Conservation (phyloP, 2,113 vertebrate genomes). For the Ceuthmochares aereus region DNA sequence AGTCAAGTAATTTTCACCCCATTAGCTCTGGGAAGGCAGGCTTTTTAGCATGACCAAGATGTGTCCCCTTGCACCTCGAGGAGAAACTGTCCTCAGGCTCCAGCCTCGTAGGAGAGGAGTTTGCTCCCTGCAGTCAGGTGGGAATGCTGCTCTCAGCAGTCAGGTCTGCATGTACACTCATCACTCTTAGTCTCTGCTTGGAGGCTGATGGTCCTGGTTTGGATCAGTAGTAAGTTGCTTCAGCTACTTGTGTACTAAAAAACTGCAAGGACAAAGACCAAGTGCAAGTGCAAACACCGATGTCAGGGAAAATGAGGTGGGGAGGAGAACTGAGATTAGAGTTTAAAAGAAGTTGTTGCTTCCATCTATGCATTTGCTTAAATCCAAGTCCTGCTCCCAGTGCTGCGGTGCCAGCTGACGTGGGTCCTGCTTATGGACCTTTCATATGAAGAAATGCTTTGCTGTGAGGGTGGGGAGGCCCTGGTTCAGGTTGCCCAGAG, state of each 20-base stretch:
- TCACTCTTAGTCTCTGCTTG: background rate
- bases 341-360: background rate
- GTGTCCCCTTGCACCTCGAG: background rate
- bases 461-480: no score
- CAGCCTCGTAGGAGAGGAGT: background rate
- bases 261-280: background rate
- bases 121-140: fast-evolving
- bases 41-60: no score
- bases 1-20: no score
- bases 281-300: background rate
- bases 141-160: background rate
- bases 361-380: background rate
- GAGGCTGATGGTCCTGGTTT: background rate
- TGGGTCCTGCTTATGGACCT: background rate
- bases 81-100: background rate
- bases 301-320: background rate
- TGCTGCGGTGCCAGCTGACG: background rate
- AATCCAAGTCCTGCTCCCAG: background rate
- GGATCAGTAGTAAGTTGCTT: background rate
- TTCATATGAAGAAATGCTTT: no score
- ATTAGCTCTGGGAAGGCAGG: no score
- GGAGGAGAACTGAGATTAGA: background rate
- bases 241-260: background rate
- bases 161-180: background rate
- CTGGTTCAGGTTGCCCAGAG: no score